Conservation (phyloP, 2,888 invertebrate species). For the Ormyrus labotus region DNA sequence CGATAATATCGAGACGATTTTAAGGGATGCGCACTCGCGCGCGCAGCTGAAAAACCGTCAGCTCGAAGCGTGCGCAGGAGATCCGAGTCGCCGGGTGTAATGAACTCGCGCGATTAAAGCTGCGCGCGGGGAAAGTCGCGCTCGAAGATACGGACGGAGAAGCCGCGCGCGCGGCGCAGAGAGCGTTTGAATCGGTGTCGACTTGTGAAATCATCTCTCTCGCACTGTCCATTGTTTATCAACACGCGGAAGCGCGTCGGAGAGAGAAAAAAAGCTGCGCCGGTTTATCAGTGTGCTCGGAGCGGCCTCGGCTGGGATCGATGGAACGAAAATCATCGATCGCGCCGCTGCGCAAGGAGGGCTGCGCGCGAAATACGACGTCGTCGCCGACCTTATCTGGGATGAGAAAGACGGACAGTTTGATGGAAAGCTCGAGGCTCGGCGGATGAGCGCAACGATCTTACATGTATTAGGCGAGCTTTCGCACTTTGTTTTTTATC, state of each 20-base stretch:
- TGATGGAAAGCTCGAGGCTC: background rate
- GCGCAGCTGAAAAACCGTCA: no score
- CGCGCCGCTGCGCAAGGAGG: background rate
- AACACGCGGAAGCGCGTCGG: conserved; percentile 50
- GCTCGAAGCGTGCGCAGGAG: no score
- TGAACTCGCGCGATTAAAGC: conserved; percentile 30
- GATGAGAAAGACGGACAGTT: background rate
- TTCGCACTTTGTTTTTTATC: no score
- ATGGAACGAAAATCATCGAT: background rate
- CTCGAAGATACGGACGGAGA: conserved; percentile 24
- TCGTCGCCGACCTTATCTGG: background rate
- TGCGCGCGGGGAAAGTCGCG: conserved; percentile 12
- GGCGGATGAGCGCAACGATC: no score
- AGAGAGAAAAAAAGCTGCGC: background rate
- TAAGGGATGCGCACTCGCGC: no score
- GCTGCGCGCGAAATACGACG: background rate
- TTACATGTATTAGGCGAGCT: no score
- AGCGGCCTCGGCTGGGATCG: background rate
- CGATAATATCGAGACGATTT: no score
- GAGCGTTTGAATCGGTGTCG: conserved; percentile 49
- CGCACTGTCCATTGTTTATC: conserved; percentile 46
- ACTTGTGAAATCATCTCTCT: conserved; percentile 51
- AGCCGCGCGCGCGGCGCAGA: background rate
- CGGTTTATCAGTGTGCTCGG: background rate
- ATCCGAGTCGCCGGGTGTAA: conserved; percentile 30